Evolutionary conservation across 2,888 invertebrate genomes (phyloP), one percentile per base, ranked within the genome.

Genomic region (Folsomia candida): DNA sequence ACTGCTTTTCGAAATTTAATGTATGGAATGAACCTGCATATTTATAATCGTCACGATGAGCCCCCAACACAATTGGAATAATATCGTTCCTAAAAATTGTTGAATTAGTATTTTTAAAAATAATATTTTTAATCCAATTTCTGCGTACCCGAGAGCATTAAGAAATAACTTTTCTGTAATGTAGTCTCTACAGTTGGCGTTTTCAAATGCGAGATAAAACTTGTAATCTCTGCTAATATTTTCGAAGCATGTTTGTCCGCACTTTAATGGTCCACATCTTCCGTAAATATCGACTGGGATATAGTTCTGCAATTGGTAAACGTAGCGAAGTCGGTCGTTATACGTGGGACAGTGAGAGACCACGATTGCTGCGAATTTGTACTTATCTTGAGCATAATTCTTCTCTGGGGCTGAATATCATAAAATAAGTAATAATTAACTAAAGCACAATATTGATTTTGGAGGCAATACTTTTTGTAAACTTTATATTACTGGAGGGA

Each of bases 161-260:
- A 24, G 14, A 25, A 37, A 70, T 11, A 87, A 81, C 81, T 90
- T 90, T 80, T 90, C 90, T 0, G 89, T 90, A 59, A 90, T 82
- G 79, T 90, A 90, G 80, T 90, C 88, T 2, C 84, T 83, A 80
- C 90, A 90, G 78, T 87, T 86, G 0, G 88, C 86, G 80, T 90
- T 90, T 82, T 91, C 90, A 73, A 90, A 87, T 0, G 89, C 86
- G 58, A 90, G 81, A 80, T 90, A 90, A 81, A 90, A 90, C 78
- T 88, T 84, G 81, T 90, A 90, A 72, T 77, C 1, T 72, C 72
- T 37, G 80, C 81, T 14, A 71, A 74, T 82, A 76, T 73, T 26
- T 62, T 80, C 27, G 9, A 63, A 9, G 26, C 69, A 69, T 82
- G 9, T 47, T n/a, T 47, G 25, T 1, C 27, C 24, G 25, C 64